These are phyloP conservation scores for Sylvilagus bachmani DNA, from an alignment of 2,113 vertebrate genomes.

Conservation along the genomic window DNA sequence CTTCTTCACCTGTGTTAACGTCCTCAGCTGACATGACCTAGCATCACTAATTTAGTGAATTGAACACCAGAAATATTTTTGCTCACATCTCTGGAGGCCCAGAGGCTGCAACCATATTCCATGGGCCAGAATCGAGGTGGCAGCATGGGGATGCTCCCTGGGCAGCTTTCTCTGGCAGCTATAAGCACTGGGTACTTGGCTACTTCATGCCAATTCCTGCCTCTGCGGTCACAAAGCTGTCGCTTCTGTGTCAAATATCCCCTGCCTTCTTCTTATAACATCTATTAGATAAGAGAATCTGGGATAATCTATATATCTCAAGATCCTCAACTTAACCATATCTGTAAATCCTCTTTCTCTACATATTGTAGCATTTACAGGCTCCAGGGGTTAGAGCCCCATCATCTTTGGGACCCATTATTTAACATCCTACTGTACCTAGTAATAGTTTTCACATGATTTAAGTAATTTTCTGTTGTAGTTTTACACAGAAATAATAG, in stretches of 20 bases:
- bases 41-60: background rate
- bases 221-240: background rate
- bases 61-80: background rate
- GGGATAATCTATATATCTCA: background rate
- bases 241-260: too few species aligned
- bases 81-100: background rate
- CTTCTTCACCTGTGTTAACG: background rate
- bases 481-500: background rate
- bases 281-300: background rate
- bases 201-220: background rate
- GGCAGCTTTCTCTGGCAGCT: too few species aligned
- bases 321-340: background rate
- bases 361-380: background rate
- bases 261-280: background rate
- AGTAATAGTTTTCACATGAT: constrained; percentile 12
- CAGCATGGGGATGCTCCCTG: background rate
- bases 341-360: background rate
- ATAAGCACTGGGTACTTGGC: accelerated
- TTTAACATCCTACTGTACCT: background rate
- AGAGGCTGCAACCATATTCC: background rate
- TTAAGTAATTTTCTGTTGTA: background rate
- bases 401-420: background rate
- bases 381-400: background rate
- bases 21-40: background rate
- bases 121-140: background rate